phyloP scores from a whole-genome alignment of 2,113 vertebrate species.

The Mesitornis unicolor region DNA sequence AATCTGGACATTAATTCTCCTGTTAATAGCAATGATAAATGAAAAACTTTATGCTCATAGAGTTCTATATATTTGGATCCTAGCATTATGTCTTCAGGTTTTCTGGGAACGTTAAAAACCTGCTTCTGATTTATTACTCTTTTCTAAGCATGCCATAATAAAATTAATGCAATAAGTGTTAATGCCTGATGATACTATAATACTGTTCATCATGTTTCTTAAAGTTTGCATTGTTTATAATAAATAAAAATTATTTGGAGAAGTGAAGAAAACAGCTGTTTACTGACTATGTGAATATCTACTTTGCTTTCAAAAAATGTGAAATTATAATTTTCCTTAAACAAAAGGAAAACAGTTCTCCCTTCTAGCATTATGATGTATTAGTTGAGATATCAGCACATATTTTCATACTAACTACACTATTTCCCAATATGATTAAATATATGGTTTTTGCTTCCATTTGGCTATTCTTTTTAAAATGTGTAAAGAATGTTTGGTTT shows the following conservation, averaged over 20 bases:
- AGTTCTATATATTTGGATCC: background rate
- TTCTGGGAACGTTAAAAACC: background rate
- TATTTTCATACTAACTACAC: background rate
- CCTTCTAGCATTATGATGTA: background rate
- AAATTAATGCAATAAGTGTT: background rate
- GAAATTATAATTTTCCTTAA: background rate
- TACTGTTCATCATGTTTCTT: background rate
- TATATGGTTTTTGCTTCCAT: background rate
- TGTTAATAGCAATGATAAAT: background rate
- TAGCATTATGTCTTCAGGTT: background rate
- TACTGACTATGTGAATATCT: background rate
- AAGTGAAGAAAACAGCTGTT: background rate
- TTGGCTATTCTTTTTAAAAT: background rate
- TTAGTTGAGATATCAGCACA: background rate
- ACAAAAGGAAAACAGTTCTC: background rate
- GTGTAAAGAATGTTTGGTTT: background rate
- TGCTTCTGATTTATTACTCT: background rate
- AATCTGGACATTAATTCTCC: background rate
- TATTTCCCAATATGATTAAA: background rate
- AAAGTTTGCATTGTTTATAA: background rate
- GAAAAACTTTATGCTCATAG: background rate
- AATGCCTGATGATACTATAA: background rate
- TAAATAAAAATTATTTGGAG: background rate
- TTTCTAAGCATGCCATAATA: background rate
- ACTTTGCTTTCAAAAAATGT: background rate